These are phyloP conservation scores for Macroteleia sp. DNA, from an alignment of 2,888 invertebrate species.

Conservation along the genomic window DNA sequence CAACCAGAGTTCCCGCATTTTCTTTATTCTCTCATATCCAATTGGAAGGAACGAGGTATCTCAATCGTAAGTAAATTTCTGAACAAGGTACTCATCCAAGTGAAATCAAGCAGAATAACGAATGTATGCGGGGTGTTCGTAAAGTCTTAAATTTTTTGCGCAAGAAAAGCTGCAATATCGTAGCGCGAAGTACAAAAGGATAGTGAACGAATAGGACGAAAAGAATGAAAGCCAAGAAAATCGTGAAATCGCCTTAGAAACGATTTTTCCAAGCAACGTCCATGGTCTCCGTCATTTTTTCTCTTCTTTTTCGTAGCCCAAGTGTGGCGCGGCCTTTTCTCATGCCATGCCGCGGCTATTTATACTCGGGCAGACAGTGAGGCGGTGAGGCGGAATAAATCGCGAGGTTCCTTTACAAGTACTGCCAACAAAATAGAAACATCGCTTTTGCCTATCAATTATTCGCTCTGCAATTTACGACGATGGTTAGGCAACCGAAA, in stretches of 20 bases:
- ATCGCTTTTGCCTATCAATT: slow-evolving; percentile 83
- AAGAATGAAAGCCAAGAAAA: no score
- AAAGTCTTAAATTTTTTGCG: slow-evolving; percentile 40
- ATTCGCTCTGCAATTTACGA: slow-evolving; percentile 81
- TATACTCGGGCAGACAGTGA: no score
- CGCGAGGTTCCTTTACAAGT: slow-evolving; percentile 80
- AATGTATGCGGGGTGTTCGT: slow-evolving; percentile 59
- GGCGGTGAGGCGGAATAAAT: no score
- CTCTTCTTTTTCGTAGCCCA: no score
- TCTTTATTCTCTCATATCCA: slow-evolving; percentile 14
- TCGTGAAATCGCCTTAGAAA: no score
- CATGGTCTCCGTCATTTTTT: no score
- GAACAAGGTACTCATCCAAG: slow-evolving; percentile 40
- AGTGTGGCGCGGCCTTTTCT: no score
- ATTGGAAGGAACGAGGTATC: slow-evolving; percentile 24
- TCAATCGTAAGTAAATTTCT: slow-evolving; percentile 52
- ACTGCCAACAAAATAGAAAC: slow-evolving; percentile 83
- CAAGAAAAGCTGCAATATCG: slow-evolving; percentile 38
- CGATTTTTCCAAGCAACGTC: no score
- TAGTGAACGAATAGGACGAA: no score
- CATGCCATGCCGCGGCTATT: no score
- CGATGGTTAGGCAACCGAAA: slow-evolving; percentile 63
- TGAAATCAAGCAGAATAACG: slow-evolving; percentile 56
- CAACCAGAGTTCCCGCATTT: slow-evolving; percentile 12
- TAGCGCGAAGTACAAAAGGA: slow-evolving; percentile 41